These are phyloP conservation scores for Nannobrachium achirus DNA, from an alignment of 2,113 vertebrate species.

Conservation along the genomic window DNA sequence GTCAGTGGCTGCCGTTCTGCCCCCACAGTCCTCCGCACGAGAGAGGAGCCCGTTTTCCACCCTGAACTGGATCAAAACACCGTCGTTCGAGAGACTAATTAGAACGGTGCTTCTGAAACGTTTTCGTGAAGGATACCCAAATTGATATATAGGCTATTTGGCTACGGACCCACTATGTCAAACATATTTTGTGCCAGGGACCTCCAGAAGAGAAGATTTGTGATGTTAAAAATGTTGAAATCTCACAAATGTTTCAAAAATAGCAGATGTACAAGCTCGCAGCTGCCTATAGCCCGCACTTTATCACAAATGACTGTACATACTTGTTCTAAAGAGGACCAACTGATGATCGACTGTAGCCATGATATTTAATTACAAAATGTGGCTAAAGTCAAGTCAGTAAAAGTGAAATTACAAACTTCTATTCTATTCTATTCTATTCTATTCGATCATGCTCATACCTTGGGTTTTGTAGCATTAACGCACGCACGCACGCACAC, in stretches of 20 bases:
- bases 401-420: not conserved
- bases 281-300: not conserved
- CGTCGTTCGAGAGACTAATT: conserved; percentile 13
- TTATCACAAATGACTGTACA: too few relatives aligned
- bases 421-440: not conserved
- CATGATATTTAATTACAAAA: not conserved
- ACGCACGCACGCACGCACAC: too few relatives aligned
- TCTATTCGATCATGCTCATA: conserved; percentile 1
- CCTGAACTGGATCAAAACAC: conserved; percentile 39
- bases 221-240: too few relatives aligned
- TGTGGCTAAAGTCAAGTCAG: not conserved
- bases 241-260: too few relatives aligned
- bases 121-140: too few relatives aligned
- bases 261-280: too few relatives aligned
- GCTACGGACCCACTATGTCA: too few relatives aligned
- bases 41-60: conserved; percentile 23
- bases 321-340: not conserved
- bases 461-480: not conserved
- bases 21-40: conserved; percentile 26
- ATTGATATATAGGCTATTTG: too few relatives aligned
- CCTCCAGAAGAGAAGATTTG: too few relatives aligned
- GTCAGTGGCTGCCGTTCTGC: conserved; percentile 13
- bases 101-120: too few relatives aligned
- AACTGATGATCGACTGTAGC: not conserved
- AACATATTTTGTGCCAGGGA: too few relatives aligned